Conservation (phyloP, 1,140 invertebrate genomes). For the Papilio polytes region DNA sequence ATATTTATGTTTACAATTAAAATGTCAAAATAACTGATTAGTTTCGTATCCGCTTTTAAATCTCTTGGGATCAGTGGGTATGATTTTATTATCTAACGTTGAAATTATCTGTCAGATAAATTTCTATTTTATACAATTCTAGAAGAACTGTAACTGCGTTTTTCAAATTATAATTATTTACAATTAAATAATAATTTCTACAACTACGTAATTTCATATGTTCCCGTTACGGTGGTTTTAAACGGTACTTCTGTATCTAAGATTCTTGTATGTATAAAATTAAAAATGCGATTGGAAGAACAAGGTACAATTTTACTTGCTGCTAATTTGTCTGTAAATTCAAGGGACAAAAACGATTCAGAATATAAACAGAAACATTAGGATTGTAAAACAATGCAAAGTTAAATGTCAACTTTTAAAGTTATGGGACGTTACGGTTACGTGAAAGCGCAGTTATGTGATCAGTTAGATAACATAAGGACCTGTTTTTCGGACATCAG, state of each 20-base stretch:
- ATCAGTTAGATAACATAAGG: conserved; percentile 3
- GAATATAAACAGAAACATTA: neutral
- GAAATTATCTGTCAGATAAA: neutral
- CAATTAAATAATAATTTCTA: neutral
- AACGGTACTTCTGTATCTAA: no score
- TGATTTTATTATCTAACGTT: conserved; percentile 1
- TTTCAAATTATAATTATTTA: neutral
- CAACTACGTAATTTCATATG: no score
- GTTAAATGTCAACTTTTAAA: neutral
- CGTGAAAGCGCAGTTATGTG: conserved; percentile 21
- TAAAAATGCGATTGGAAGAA: no score
- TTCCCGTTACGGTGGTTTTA: no score
- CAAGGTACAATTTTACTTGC: neutral
- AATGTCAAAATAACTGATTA: neutral
- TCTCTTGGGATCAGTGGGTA: neutral
- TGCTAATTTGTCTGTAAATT: neutral
- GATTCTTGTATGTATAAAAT: no score
- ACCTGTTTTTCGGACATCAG: conserved; percentile 4
- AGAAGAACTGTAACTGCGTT: neutral
- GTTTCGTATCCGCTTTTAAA: neutral
- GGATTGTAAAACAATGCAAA: neutral
- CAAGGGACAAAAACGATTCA: neutral
- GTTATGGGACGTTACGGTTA: neutral
- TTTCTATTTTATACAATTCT: neutral
- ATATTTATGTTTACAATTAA: neutral